A percentile compares a stretch with the other conserved stretches of the same genome.
Evolutionary conservation across 1,140 invertebrate genomes (phyloP).

Genomic region (Pomacea maculata): DNA sequence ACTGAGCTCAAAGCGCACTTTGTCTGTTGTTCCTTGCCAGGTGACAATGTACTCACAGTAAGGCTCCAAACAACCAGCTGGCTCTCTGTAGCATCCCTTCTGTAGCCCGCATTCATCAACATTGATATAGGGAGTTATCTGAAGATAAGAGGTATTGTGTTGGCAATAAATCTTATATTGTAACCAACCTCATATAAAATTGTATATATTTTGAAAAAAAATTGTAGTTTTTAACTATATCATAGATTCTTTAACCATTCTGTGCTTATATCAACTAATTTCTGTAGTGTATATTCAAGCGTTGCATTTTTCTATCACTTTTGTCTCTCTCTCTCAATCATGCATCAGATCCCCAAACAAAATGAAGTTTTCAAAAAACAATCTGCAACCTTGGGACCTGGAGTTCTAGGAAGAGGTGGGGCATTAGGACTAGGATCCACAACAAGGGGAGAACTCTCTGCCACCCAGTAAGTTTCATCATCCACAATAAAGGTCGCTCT

Average conservation of each 20-base stretch:
- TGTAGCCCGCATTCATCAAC: conserved; percentile 49
- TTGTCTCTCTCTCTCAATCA: background rate
- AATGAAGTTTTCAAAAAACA: background rate
- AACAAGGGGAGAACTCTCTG: conserved; percentile 41
- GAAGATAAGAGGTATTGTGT: conserved; percentile 1
- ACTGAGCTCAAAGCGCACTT: conserved; percentile 47
- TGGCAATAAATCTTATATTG: background rate
- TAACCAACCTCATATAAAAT: no score
- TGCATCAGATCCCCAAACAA: background rate
- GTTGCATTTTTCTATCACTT: background rate
- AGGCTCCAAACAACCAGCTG: conserved; percentile 52
- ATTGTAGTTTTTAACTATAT: no score
- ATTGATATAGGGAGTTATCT: conserved; percentile 47
- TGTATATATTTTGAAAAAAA: no score
- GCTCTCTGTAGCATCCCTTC: conserved; percentile 60
- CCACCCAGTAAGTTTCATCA: conserved; percentile 44
- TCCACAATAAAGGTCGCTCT: conserved; percentile 49
- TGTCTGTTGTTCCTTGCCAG: conserved; percentile 38
- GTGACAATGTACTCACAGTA: conserved; percentile 61
- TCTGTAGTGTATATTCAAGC: no score
- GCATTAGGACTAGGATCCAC: conserved; percentile 32
- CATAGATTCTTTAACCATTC: no score
- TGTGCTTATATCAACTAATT: no score
- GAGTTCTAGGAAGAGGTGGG: conserved; percentile 11
- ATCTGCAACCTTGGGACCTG: background rate